Evolutionary conservation across 2,888 invertebrate species (phyloP), one percentile per base, ranked within the genome.

Genomic region (Sepioteuthis lessoniana): DNA sequence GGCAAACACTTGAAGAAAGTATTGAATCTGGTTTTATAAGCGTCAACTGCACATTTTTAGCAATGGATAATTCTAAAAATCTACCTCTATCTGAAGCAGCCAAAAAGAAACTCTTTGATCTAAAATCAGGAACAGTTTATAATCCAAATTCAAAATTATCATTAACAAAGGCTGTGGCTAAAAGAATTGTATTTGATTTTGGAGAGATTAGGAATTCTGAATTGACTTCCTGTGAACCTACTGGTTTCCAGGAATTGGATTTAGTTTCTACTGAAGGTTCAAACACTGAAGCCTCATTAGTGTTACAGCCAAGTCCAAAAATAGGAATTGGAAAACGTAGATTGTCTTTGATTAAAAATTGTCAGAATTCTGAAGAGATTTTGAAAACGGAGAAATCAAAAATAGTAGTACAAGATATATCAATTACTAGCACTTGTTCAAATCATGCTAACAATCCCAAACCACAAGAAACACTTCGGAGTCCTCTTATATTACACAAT

Each of bases 151-250:
- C 1, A n/a, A 50, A 55, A 16, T 98, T 98, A 96, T 98, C 98
- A 0, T 98, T 99, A 93, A 98, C 98, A 95, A 99, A 99, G 97
- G 99, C 99, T 16, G 98, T 99, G 95, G 98, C 98, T 95, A 98
- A 98, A 97, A 98, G 99, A 95, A 98, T 99, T 95, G 98, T 99
- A 94, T 95, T 96, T 93, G 93, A 93, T 93, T 28, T 21, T 38
- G 25, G 7, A 91, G 42, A 91, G 31, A 21, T 55, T 55, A 25
- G 25, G 76, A 16, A n/a, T 76, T 19, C 42, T 47, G 46, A 92
- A 92, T n/a, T 38, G 46, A 16, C 42, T 7, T 42, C 38, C 38
- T 47, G n/a, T 16, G 28, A n/a, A 1, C n/a, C 42, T 46, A 28
- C 46, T 4, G 13, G 38, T 42, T 19, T 4, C 19, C 42, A 25